Conservation (phyloP, 2,113 vertebrate species). For the Okapia johnstoni region DNA sequence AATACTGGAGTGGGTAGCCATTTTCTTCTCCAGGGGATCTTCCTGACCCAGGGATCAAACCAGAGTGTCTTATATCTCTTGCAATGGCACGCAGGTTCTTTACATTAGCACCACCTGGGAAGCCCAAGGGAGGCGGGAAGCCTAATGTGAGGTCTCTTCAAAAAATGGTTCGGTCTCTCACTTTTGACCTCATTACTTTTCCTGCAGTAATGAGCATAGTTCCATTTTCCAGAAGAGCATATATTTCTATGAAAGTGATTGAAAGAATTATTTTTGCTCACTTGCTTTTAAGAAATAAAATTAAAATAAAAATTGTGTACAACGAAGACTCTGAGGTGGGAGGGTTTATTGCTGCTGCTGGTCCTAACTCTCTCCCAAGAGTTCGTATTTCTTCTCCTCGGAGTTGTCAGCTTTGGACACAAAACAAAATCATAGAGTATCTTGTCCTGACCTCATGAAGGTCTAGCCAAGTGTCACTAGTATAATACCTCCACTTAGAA, state of each 20-base stretch:
- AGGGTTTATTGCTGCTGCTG: not conserved
- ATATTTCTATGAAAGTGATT: not conserved
- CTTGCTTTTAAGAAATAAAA: not conserved
- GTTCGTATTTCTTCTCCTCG: not conserved
- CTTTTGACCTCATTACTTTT: not conserved
- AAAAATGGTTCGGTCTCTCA: not conserved
- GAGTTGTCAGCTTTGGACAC: not conserved
- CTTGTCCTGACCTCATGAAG: not conserved
- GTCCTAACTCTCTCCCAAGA: not conserved
- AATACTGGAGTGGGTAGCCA: not conserved
- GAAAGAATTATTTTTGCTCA: conserved; percentile 19
- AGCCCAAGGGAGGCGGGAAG: not conserved
- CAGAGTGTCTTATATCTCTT: not conserved
- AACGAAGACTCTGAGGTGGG: not conserved
- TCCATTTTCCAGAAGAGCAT: not conserved
- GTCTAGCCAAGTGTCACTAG: not conserved
- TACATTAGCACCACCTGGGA: not conserved
- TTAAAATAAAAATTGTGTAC: not conserved
- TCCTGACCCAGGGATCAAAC: not conserved
- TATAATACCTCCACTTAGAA: not conserved
- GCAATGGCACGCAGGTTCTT: not conserved
- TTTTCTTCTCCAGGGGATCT: not conserved
- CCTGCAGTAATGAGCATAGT: not conserved
- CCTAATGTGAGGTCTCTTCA: not conserved
- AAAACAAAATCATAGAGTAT: not conserved